phyloP scores from a whole-genome alignment of 2,113 vertebrate species.

The Dissostichus mawsoni region DNA sequence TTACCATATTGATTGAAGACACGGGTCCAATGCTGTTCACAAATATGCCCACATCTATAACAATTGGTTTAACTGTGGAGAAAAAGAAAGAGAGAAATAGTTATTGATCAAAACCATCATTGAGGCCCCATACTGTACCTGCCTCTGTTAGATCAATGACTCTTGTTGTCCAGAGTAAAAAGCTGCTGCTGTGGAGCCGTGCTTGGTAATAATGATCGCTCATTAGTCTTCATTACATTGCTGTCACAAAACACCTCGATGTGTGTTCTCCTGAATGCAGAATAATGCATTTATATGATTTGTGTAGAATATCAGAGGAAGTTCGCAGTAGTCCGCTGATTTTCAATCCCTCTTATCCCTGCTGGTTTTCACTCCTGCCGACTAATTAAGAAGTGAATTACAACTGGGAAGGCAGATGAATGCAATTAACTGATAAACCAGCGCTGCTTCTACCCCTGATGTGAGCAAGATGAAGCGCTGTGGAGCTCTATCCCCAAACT shows the following conservation, averaged over 20 bases:
- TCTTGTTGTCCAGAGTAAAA: constrained; percentile 17
- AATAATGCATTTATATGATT: not conserved
- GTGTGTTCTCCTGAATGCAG: no score
- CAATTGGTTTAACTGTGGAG: constrained; percentile 91
- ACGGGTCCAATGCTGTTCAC: constrained; percentile 98
- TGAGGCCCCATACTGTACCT: not conserved
- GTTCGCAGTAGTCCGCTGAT: not conserved
- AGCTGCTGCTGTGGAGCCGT: not conserved
- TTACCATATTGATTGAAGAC: constrained; percentile 98
- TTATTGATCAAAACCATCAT: constrained; percentile 7
- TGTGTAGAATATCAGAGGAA: not conserved
- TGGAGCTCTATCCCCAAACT: not conserved
- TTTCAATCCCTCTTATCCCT: constrained; percentile 7
- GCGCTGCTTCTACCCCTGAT: not conserved
- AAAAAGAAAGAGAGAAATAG: constrained; percentile 49
- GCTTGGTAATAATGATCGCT: constrained; percentile 19
- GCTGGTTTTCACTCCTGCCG: constrained; percentile 10
- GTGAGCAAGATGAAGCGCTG: constrained; percentile 1
- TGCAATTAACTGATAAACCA: constrained; percentile 38
- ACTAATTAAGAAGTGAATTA: constrained; percentile 19
- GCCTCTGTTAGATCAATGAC: constrained; percentile 15
- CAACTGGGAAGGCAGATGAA: not conserved
- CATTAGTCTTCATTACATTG: constrained; percentile 25
- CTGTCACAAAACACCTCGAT: constrained; percentile 8
- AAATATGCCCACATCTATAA: constrained; percentile 95